Conservation (phyloP, 1,140 invertebrate species). For the Musca vetustissima region DNA sequence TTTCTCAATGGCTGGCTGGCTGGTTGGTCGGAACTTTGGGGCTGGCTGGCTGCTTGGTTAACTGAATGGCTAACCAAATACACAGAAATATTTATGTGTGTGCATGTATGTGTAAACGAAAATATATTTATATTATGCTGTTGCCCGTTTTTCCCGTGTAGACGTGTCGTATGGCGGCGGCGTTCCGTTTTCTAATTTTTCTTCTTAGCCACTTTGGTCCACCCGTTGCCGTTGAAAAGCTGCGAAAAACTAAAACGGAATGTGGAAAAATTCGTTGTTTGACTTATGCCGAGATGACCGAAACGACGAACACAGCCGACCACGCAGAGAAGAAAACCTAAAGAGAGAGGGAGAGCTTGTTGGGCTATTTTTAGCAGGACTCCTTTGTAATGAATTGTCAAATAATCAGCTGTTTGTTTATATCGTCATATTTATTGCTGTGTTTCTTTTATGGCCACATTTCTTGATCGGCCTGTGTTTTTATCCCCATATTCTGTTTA, state of each 20-base stretch:
- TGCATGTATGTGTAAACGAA: conserved; percentile 32
- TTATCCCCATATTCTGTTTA: background rate
- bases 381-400: conserved; percentile 4
- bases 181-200: background rate
- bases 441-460: background rate
- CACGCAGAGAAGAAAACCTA: background rate
- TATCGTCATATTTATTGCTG: background rate
- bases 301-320: too few species aligned
- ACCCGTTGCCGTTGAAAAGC: conserved; percentile 47
- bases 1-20: background rate
- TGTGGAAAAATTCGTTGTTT: background rate
- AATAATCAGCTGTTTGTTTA: conserved; percentile 16
- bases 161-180: background rate
- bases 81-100: background rate
- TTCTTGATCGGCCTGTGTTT: background rate
- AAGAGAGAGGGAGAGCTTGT: background rate
- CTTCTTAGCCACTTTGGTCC: conserved; percentile 23
- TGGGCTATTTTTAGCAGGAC: conserved; percentile 5
- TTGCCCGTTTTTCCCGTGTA: too few species aligned
- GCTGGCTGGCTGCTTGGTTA: too few species aligned
- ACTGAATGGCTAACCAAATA: too few species aligned
- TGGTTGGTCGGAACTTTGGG: too few species aligned
- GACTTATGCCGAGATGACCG: too few species aligned
- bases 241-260: conserved; percentile 40
- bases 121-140: too few species aligned